These are phyloP conservation scores for Lethenteron reissneri DNA, from an alignment of 2,113 vertebrate genomes.

Conservation along the genomic window DNA sequence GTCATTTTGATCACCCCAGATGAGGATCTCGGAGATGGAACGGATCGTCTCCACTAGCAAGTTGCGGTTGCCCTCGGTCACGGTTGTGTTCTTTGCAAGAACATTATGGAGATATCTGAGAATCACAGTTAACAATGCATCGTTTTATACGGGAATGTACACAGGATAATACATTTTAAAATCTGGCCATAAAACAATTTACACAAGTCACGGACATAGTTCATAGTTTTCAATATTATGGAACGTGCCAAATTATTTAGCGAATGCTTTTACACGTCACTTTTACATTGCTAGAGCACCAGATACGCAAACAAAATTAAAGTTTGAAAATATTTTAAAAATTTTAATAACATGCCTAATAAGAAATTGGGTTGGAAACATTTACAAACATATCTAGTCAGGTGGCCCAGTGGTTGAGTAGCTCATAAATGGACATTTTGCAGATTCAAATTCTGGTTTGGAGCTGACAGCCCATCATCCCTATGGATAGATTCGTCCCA, in stretches of 20 bases:
- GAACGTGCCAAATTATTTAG: background rate
- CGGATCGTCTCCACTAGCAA: slow-evolving; percentile 91
- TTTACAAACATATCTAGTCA: too few species aligned
- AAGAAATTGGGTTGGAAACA: too few species aligned
- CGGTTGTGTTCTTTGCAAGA: slow-evolving; percentile 89
- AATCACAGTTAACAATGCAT: slow-evolving; percentile 6
- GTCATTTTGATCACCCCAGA: slow-evolving; percentile 98
- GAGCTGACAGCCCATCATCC: too few species aligned
- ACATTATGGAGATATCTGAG: slow-evolving; percentile 79
- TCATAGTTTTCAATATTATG: background rate
- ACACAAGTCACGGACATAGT: background rate
- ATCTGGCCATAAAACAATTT: background rate
- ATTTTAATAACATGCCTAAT: too few species aligned
- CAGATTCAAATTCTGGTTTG: too few species aligned
- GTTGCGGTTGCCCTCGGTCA: slow-evolving; percentile 86
- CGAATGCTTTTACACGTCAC: background rate
- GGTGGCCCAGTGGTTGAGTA: too few species aligned
- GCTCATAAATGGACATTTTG: too few species aligned
- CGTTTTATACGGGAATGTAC: background rate
- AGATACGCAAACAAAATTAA: too few species aligned
- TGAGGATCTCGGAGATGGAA: slow-evolving; percentile 89
- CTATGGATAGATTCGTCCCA: too few species aligned
- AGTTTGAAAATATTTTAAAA: too few species aligned
- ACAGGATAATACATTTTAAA: background rate
- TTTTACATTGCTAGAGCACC: too few species aligned